These are phyloP conservation scores for Drosophila azteca DNA, from an alignment of 1,140 invertebrate species.

Conservation along the genomic window DNA sequence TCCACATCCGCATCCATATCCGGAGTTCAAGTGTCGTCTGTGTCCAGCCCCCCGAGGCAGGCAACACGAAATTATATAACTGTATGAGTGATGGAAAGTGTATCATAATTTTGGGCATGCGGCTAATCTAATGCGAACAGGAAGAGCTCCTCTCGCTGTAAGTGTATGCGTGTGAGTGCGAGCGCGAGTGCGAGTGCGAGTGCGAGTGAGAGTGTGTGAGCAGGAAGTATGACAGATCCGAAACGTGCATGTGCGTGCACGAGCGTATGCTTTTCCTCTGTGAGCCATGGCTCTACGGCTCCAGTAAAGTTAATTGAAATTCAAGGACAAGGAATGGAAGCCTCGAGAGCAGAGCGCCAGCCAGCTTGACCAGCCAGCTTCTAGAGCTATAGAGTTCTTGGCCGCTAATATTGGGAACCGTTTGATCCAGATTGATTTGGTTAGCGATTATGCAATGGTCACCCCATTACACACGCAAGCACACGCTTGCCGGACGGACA, in stretches of 20 bases:
- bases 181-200: constrained; percentile 40
- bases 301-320: constrained; percentile 62
- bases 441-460: constrained; percentile 63
- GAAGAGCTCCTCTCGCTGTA: constrained; percentile 25
- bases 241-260: no score
- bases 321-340: constrained; percentile 58
- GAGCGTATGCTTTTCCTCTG: no score
- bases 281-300: no score
- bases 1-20: no score
- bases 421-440: constrained; percentile 45
- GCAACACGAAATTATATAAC: constrained; percentile 72
- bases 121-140: constrained; percentile 58
- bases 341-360: neutral
- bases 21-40: constrained; percentile 2
- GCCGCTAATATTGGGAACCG: neutral
- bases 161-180: constrained; percentile 12
- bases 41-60: constrained; percentile 41
- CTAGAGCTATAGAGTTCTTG: neutral
- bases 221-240: constrained; percentile 26
- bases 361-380: constrained; percentile 1
- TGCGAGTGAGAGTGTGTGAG: constrained; percentile 8
- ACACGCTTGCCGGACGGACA: neutral
- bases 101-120: constrained; percentile 72
- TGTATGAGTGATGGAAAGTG: constrained; percentile 43
- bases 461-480: constrained; percentile 14